Evolutionary conservation across 1,140 invertebrate species (phyloP).

Genomic region (Anoplolepis gracilipes): DNA sequence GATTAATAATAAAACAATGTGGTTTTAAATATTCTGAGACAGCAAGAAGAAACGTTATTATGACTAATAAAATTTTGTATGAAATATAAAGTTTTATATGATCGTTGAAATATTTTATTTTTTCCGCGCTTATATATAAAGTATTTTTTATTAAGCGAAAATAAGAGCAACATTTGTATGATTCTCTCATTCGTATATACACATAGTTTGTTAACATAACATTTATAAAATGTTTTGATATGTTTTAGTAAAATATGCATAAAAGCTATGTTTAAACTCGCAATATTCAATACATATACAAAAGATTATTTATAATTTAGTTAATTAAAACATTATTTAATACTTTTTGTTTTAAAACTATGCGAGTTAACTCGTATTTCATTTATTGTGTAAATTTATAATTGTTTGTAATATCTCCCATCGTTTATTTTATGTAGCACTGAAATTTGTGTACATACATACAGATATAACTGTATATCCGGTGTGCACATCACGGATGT

Average conservation of each 20-base stretch:
- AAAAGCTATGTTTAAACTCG: background rate
- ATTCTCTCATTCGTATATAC: no score
- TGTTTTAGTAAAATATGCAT: background rate
- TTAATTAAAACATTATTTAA: constrained; percentile 27
- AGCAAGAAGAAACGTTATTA: background rate
- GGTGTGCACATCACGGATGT: no score
- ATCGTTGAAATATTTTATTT: constrained; percentile 22
- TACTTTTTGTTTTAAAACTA: constrained; percentile 3
- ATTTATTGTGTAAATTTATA: constrained; percentile 2
- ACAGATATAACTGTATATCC: background rate
- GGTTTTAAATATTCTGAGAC: background rate
- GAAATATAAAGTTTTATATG: constrained; percentile 5
- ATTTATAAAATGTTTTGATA: background rate
- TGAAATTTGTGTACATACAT: background rate
- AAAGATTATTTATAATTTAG: constrained; percentile 20
- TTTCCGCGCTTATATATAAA: background rate
- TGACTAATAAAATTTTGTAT: constrained; percentile 10
- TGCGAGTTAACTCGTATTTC: background rate
- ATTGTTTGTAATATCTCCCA: background rate
- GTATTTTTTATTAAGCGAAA: background rate
- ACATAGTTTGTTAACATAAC: background rate
- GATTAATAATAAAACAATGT: background rate
- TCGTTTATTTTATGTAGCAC: background rate
- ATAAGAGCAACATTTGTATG: no score
- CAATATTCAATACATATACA: background rate